These are phyloP conservation scores for Octopus bimaculoides DNA, from an alignment of 1,140 invertebrate genomes.

Conservation along the genomic window DNA sequence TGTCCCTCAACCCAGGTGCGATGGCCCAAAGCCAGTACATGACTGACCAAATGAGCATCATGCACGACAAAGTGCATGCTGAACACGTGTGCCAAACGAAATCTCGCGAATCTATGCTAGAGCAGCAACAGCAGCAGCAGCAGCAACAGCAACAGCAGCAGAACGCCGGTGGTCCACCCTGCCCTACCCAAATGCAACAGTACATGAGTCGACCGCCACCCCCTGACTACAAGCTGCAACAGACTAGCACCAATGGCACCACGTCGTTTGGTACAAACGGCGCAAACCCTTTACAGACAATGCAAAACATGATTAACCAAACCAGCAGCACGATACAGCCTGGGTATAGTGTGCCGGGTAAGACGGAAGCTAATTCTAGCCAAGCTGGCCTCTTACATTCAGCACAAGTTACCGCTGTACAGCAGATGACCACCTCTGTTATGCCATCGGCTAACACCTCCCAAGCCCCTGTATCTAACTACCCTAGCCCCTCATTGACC, in stretches of 20 bases:
- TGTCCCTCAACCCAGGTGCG: slow-evolving; percentile 56
- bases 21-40: slow-evolving; percentile 33
- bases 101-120: slow-evolving; percentile 22
- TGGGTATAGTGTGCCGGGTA: slow-evolving; percentile 38
- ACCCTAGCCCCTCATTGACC: slow-evolving; percentile 11
- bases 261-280: slow-evolving; percentile 22
- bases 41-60: slow-evolving; percentile 42
- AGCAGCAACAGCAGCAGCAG: slow-evolving; percentile 28
- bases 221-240: slow-evolving; percentile 51
- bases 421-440: slow-evolving; percentile 10
- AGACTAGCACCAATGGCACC: slow-evolving; percentile 22
- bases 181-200: slow-evolving; percentile 32
- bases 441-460: slow-evolving; percentile 16
- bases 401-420: slow-evolving; percentile 42
- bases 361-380: slow-evolving; percentile 34
- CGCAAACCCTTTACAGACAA: slow-evolving; percentile 50
- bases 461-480: slow-evolving; percentile 6
- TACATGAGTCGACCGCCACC: slow-evolving; percentile 49
- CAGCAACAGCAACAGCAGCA: slow-evolving; percentile 38
- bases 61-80: slow-evolving; percentile 34
- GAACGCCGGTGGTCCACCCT: slow-evolving; percentile 9
- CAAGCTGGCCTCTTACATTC: slow-evolving; percentile 15
- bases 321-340: slow-evolving; percentile 36
- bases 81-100: slow-evolving; percentile 20
- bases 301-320: slow-evolving; percentile 57